Evolutionary conservation across 2,797 vertebrate species (phyloP).

Genomic region (Melanotaenia trifasciata): DNA sequence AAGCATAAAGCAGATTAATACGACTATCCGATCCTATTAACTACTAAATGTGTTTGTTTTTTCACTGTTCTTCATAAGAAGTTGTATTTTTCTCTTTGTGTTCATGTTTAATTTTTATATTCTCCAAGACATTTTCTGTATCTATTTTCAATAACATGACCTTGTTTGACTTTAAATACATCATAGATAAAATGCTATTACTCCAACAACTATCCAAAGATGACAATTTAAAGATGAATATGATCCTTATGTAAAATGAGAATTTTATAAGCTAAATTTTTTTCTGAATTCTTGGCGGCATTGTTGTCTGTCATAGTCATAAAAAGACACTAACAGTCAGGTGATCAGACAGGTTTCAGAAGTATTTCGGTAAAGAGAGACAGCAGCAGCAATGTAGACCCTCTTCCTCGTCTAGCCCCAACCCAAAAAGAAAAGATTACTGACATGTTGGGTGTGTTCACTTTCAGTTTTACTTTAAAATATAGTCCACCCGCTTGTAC

Average conservation of each 20-base stretch:
- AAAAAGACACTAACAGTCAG: background rate
- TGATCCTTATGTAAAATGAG: background rate
- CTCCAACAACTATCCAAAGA: too few relatives aligned
- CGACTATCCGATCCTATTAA: background rate
- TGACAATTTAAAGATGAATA: too few relatives aligned
- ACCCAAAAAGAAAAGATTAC: background rate
- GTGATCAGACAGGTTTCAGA: background rate
- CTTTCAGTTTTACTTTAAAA: slow-evolving; percentile 31
- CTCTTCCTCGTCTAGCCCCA: slow-evolving; percentile 13
- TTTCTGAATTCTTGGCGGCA: background rate
- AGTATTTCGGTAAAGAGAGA: background rate
- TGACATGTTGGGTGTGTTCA: slow-evolving; percentile 7
- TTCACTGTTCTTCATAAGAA: background rate
- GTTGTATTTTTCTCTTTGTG: background rate
- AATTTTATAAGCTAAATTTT: background rate
- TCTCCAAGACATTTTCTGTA: too few relatives aligned
- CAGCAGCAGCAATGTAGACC: background rate
- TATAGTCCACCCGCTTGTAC: background rate
- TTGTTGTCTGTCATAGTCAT: background rate
- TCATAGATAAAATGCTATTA: too few relatives aligned
- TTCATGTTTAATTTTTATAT: too few relatives aligned
- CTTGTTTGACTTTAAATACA: too few relatives aligned
- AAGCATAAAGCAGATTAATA: slow-evolving; percentile 20
- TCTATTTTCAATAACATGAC: too few relatives aligned
- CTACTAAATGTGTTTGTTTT: background rate